Conservation (phyloP, 2,797 vertebrate species). For the Poeciliopsis turneri region DNA sequence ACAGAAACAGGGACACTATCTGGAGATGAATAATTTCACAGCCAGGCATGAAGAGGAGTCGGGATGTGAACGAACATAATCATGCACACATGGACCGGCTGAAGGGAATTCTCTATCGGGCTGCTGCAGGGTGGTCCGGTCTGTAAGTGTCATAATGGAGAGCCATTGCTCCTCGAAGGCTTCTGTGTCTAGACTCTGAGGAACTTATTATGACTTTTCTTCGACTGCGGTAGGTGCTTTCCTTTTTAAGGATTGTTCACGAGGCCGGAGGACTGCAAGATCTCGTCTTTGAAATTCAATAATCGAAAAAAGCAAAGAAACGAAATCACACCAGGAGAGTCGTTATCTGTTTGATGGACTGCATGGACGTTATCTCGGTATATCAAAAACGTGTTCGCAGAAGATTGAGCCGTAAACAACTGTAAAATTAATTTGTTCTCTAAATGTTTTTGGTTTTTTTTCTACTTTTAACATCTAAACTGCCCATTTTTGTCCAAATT, state of each 20-base stretch:
- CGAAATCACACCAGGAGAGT: background rate
- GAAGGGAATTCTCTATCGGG: conserved; percentile 53
- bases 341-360: background rate
- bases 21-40: conserved; percentile 50
- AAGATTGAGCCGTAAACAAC: background rate
- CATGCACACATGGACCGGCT: conserved; percentile 26
- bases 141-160: conserved; percentile 46
- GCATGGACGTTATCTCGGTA: background rate
- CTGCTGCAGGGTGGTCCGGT: conserved; percentile 70
- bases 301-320: background rate
- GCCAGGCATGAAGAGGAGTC: conserved; percentile 43
- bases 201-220: conserved; percentile 42
- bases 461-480: background rate
- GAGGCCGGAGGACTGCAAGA: background rate
- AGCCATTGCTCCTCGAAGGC: conserved; percentile 61
- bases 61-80: conserved; percentile 57
- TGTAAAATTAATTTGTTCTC: background rate
- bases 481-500: background rate
- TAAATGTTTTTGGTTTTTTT: background rate
- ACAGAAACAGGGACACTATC: conserved; percentile 32
- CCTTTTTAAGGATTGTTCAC: conserved; percentile 2
- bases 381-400: background rate
- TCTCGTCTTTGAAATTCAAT: background rate
- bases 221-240: background rate
- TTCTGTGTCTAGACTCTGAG: conserved; percentile 41